Base-by-base conservation (phyloP, 2,797 vertebrate species). In the Harpagifer antarcticus region DNA sequence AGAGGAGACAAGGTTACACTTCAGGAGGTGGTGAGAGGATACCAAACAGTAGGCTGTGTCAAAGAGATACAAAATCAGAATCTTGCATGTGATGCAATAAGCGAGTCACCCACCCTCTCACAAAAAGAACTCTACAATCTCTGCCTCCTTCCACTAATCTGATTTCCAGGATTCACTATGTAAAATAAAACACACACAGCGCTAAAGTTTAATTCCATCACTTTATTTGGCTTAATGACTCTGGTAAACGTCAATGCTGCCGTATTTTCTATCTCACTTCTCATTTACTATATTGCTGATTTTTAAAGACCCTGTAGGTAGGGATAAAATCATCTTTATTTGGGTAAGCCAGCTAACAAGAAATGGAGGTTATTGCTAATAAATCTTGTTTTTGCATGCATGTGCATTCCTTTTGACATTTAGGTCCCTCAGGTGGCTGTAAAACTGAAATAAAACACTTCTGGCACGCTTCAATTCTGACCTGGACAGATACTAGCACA, bases 21-120 rank as follows among this genome's bases (percentile, higher is more conserved):
- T 85, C 59, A 19, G 79, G 79, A 91, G 87, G 89, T 83, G 89
- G 86, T 77, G 91, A 88, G 76, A 82, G 55, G 84, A 86, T 80
- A 86, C 83, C 79, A 85, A 89, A 85, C 81, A 74, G 85, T 50
- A 78, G 67, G 78, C 71, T 65, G 80, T 73, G 74, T 88, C 82
- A 90, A 84, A 84, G 57, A 79, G 42, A 87, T 72, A 60, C 78
- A 82, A 37, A 76, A 82, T 44, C 45, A 56, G 31, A 50, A 86
- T 80, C 68, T 57, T 6, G 64, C 15, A 33, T 63, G 85, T 73
- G 74, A 84, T 81, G 79, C 84, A 81, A 76, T 84, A 85, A 80
- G 40, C 3, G 2, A 62, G 48, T 43, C 42, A 37, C 53, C 31
- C 44, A 33, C 44, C 58, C 52, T 31, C 63, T 55, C 23, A 56